Evolutionary conservation across 1,140 invertebrate genomes (phyloP).

Genomic region (Grapholita molesta): DNA sequence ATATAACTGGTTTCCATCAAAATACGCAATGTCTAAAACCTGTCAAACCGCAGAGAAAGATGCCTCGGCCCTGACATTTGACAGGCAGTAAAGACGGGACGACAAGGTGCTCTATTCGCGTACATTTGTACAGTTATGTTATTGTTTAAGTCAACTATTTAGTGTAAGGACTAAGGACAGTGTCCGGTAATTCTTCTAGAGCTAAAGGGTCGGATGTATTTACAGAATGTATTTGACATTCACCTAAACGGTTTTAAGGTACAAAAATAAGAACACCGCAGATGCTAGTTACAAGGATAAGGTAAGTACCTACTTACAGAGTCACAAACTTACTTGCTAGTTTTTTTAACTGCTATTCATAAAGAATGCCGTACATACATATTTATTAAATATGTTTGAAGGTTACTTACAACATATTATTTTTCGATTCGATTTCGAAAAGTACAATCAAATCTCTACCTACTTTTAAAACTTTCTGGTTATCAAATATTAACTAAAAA

Average conservation of each 20-base stretch:
- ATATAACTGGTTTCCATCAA: neutral
- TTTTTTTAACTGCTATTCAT: neutral
- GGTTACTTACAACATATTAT: neutral
- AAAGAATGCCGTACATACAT: neutral
- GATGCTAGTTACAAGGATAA: neutral
- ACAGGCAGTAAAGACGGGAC: slow-evolving; percentile 13
- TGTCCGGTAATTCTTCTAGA: neutral
- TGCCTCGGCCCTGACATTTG: slow-evolving; percentile 35
- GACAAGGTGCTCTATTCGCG: slow-evolving; percentile 9
- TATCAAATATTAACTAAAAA: too few relatives aligned
- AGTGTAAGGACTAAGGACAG: neutral
- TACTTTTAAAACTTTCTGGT: too few relatives aligned
- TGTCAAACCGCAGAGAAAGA: slow-evolving; percentile 4
- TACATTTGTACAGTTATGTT: slow-evolving; percentile 5
- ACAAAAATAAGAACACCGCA: neutral
- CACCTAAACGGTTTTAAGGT: neutral
- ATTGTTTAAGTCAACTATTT: neutral
- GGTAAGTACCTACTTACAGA: too few relatives aligned
- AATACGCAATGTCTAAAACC: neutral
- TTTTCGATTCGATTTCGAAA: neutral
- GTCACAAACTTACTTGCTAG: neutral
- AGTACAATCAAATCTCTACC: too few relatives aligned
- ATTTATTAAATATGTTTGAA: neutral
- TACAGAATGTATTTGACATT: neutral
- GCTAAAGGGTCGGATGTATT: neutral